A percentile compares a stretch with the other conserved stretches of the same genome.
These are phyloP conservation scores for Trididemnum miniatum DNA, from an alignment of 23 tunicate genomes.

Conservation along the genomic window DNA sequence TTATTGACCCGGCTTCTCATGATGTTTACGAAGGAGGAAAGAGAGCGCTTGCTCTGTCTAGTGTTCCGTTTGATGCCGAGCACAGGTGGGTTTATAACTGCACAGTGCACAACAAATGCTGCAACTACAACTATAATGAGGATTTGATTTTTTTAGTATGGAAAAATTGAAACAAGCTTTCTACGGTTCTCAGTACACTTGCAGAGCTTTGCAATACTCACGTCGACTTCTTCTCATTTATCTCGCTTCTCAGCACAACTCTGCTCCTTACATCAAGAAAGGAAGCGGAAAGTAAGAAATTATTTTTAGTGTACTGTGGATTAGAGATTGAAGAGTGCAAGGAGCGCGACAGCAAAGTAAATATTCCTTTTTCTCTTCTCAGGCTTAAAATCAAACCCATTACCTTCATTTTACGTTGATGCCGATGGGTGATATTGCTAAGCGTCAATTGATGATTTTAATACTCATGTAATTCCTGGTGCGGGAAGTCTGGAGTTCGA, in stretches of 20 bases:
- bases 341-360: too few species aligned
- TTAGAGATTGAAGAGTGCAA: too few species aligned
- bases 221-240: slow-evolving; percentile 59
- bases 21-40: slow-evolving; percentile 86
- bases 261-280: slow-evolving; percentile 9
- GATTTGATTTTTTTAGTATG: slow-evolving; percentile 32
- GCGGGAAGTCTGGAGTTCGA: too few species aligned
- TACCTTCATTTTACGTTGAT: too few species aligned
- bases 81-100: slow-evolving; percentile 66
- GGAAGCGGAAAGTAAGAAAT: slow-evolving; percentile 45
- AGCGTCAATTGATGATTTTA: too few species aligned
- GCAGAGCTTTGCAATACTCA: slow-evolving; percentile 74
- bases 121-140: background rate
- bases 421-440: too few species aligned
- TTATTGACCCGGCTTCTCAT: slow-evolving; percentile 80
- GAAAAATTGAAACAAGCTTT: slow-evolving; percentile 33
- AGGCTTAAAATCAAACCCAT: too few species aligned
- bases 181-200: slow-evolving; percentile 67
- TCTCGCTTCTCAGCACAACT: slow-evolving; percentile 75
- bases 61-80: slow-evolving; percentile 78
- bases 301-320: too few species aligned
- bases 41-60: slow-evolving; percentile 77
- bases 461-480: too few species aligned
- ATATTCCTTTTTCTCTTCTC: too few species aligned
- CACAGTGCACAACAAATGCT: background rate